These are phyloP conservation scores for Trichopria drosophilae DNA, from an alignment of 2,888 invertebrate genomes.

Conservation along the genomic window DNA sequence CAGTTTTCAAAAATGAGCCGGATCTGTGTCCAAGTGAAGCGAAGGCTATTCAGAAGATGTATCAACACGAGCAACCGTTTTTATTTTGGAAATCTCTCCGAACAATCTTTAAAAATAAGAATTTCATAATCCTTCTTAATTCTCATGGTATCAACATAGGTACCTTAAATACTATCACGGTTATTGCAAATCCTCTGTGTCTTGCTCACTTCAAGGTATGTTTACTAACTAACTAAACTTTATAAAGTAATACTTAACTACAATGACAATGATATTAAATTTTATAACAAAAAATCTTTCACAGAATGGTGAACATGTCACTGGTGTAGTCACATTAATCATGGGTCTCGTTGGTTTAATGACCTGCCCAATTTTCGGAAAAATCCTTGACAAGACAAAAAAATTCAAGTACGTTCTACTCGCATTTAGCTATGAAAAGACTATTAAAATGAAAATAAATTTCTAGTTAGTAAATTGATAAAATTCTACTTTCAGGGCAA, in stretches of 20 bases:
- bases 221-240: too few species aligned
- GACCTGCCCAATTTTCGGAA: constrained; percentile 65
- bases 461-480: too few species aligned
- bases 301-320: constrained; percentile 59
- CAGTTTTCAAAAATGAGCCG: constrained; percentile 36
- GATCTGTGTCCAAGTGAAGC: constrained; percentile 30
- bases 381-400: constrained; percentile 66
- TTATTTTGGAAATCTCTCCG: constrained; percentile 46
- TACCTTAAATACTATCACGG: constrained; percentile 71
- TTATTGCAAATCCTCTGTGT: constrained; percentile 60
- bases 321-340: constrained; percentile 64
- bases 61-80: constrained; percentile 19
- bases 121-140: constrained; percentile 62
- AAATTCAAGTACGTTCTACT: constrained; percentile 65
- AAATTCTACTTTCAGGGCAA: too few species aligned
- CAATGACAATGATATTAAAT: background rate
- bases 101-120: constrained; percentile 58
- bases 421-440: too few species aligned
- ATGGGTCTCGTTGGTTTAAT: constrained; percentile 66
- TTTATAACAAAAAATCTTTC: constrained; percentile 27
- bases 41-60: constrained; percentile 26
- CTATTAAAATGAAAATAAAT: too few species aligned
- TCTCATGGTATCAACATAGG: constrained; percentile 72
- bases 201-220: constrained; percentile 54
- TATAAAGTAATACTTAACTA: too few species aligned